Percentiles rank a stretch among this genome's conserved stretches.
Evolutionary conservation across 2,888 invertebrate genomes (phyloP).

Genomic region (Hyppa rectilinea): DNA sequence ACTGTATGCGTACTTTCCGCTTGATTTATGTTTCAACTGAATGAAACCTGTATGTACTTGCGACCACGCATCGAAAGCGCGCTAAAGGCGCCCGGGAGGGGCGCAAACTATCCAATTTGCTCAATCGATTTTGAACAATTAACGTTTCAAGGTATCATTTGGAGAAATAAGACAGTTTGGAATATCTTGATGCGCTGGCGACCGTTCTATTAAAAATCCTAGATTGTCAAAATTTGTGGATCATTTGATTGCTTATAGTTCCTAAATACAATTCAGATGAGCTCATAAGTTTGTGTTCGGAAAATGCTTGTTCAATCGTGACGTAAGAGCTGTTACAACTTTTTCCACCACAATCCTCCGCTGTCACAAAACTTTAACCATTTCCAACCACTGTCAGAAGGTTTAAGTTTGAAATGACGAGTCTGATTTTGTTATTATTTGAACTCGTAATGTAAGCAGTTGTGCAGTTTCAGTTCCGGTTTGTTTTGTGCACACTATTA

Average conservation of each 20-base stretch:
- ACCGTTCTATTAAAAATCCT: not conserved
- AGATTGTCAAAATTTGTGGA: not conserved
- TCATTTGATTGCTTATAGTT: not conserved
- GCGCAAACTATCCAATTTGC: too few species aligned
- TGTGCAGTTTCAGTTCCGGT: not conserved
- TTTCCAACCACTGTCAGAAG: conserved; percentile 27
- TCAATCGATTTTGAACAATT: too few species aligned
- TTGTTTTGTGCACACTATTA: not conserved
- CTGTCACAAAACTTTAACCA: conserved; percentile 47
- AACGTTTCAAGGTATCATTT: too few species aligned
- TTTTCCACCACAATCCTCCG: conserved; percentile 31
- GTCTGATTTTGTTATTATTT: conserved; percentile 10
- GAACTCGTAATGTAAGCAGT: not conserved
- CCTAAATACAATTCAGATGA: not conserved
- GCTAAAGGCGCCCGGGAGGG: too few species aligned
- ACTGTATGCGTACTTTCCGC: too few species aligned
- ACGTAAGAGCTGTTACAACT: conserved; percentile 22
- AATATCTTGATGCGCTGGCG: too few species aligned
- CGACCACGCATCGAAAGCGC: too few species aligned
- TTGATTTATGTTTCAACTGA: too few species aligned
- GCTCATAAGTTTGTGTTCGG: conserved; percentile 10
- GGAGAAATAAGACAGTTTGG: too few species aligned
- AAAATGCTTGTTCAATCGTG: conserved; percentile 20
- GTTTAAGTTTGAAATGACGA: conserved; percentile 27
- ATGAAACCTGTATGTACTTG: too few species aligned